A percentile compares a stretch with the other conserved stretches of the same genome.
These are phyloP conservation scores for Pollicipes pollicipes DNA, from an alignment of 1,140 invertebrate genomes.

Conservation along the genomic window DNA sequence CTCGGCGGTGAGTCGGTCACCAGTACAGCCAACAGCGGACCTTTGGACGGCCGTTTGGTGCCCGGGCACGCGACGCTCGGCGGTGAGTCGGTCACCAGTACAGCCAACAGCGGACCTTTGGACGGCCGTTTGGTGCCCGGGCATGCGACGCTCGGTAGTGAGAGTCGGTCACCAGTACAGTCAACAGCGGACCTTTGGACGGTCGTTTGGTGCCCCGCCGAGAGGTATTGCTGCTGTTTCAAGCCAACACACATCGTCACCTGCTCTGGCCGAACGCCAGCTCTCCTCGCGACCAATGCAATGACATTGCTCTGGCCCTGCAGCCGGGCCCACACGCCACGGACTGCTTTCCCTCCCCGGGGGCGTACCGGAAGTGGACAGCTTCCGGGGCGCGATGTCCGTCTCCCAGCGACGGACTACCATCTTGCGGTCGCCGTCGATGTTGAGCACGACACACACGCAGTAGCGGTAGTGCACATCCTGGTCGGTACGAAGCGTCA, in stretches of 20 bases:
- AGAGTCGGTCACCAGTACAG: not conserved
- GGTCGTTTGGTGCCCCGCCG: no score
- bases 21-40: not conserved
- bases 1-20: not conserved
- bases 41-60: no score
- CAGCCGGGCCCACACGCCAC: constrained; percentile 5
- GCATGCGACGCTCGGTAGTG: not conserved
- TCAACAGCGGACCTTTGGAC: no score
- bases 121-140: no score
- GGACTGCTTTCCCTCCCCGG: no score
- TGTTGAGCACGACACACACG: constrained; percentile 39
- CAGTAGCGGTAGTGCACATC: constrained; percentile 61
- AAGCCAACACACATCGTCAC: not conserved
- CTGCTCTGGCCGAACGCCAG: not conserved
- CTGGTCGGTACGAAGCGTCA: constrained; percentile 4
- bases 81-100: not conserved
- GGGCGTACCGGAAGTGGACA: constrained; percentile 31
- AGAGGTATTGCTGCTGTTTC: not conserved
- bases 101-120: no score
- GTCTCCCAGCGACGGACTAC: constrained; percentile 70
- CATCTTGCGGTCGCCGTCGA: constrained; percentile 31
- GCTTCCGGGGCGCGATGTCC: constrained; percentile 44
- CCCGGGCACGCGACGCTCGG: not conserved
- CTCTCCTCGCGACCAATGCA: not conserved
- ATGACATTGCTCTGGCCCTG: not conserved